These are phyloP conservation scores for Amblyraja radiata DNA, from an alignment of 2,797 vertebrate genomes.

Conservation along the genomic window DNA sequence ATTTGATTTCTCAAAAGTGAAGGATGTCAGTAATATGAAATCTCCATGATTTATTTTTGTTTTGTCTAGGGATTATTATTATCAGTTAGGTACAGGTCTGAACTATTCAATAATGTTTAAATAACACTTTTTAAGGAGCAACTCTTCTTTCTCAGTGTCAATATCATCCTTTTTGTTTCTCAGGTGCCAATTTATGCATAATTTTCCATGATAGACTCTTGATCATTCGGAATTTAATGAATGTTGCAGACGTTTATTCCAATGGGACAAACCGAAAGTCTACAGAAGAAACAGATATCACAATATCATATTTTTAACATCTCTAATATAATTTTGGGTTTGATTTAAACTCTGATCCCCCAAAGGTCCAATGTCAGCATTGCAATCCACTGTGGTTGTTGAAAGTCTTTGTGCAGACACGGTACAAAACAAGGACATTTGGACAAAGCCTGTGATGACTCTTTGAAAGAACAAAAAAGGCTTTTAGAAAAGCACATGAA, in stretches of 20 bases:
- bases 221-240: not conserved
- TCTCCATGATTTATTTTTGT: not conserved
- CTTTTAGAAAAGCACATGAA: too few species aligned
- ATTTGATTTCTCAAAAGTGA: not conserved
- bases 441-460: too few species aligned
- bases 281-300: not conserved
- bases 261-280: not conserved
- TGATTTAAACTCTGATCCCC: not conserved
- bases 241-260: not conserved
- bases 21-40: not conserved
- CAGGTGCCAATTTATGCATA: not conserved
- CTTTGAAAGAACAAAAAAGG: too few species aligned
- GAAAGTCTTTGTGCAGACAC: not conserved
- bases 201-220: not conserved
- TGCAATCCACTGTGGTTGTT: not conserved
- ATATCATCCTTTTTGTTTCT: not conserved
- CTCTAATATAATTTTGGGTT: not conserved
- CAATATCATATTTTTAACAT: not conserved
- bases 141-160: not conserved
- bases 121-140: not conserved
- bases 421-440: too few species aligned
- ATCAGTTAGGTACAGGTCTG: not conserved
- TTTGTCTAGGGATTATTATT: not conserved
- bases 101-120: not conserved
- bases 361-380: not conserved